Conservation (phyloP, 2,113 vertebrate genomes). For the Neolamprologus hecqui region DNA sequence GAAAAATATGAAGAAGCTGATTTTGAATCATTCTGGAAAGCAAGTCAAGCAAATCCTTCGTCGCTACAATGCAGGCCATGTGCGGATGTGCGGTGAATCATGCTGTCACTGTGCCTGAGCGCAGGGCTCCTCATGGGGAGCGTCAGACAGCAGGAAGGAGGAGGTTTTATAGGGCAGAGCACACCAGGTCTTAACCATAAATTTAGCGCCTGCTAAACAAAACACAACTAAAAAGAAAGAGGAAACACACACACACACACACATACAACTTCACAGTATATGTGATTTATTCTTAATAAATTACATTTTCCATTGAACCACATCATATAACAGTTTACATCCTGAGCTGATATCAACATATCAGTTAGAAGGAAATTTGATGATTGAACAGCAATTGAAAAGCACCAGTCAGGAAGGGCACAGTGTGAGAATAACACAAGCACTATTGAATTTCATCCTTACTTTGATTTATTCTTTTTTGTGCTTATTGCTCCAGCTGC, state of each 20-base stretch:
- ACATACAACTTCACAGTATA: not conserved
- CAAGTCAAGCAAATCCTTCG: not conserved
- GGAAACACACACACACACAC: not conserved
- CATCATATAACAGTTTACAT: not conserved
- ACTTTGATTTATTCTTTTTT: not conserved
- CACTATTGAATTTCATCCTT: not conserved
- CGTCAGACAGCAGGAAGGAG: not conserved
- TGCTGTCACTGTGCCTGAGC: not conserved
- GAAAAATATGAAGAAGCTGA: not conserved
- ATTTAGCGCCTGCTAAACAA: not conserved
- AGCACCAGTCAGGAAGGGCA: conserved; percentile 27
- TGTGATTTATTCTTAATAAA: conserved; percentile 25
- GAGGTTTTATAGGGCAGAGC: not conserved
- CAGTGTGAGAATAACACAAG: not conserved
- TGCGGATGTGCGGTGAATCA: not conserved
- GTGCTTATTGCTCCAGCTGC: not conserved
- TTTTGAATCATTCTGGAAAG: not conserved
- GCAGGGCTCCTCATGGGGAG: not conserved
- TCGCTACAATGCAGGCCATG: not conserved
- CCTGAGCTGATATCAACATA: conserved; percentile 13
- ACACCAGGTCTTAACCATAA: not conserved
- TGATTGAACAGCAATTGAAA: not conserved
- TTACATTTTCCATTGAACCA: not conserved
- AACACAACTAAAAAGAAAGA: not conserved
- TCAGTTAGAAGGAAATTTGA: not conserved